phyloP scores from a whole-genome alignment of 2,113 vertebrate genomes.

The Salvelinus namaycush region DNA sequence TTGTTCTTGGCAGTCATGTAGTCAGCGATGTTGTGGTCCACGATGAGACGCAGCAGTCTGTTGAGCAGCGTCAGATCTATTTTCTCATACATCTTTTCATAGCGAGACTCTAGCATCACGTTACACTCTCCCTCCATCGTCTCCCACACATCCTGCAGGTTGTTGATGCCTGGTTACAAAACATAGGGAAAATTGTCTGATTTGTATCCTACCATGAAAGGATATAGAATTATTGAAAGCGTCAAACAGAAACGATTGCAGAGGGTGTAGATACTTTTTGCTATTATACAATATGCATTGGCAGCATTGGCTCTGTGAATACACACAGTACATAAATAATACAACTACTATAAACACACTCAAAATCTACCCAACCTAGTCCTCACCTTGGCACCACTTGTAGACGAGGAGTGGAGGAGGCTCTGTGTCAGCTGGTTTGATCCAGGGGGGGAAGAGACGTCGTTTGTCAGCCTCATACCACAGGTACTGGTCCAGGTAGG shows the following conservation, averaged over 20 bases:
- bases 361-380: background rate
- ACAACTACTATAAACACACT: background rate
- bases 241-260: no score
- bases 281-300: no score
- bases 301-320: no score
- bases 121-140: slow-evolving; percentile 96
- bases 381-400: slow-evolving; percentile 98
- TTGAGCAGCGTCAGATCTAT: slow-evolving; percentile 97
- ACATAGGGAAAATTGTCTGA: background rate
- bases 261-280: no score
- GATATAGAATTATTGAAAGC: no score
- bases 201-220: no score
- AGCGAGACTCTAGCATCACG: slow-evolving; percentile 97
- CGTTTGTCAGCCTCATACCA: slow-evolving; percentile 99
- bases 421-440: slow-evolving; percentile 98
- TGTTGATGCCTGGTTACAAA: slow-evolving; percentile 87
- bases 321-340: background rate
- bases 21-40: slow-evolving; percentile 99
- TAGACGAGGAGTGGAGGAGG: slow-evolving; percentile 95
- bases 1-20: slow-evolving; percentile 99
- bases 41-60: slow-evolving; percentile 94
- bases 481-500: slow-evolving; percentile 96
- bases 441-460: slow-evolving; percentile 96
- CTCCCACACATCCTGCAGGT: slow-evolving; percentile 98
- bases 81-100: slow-evolving; percentile 99